Evolutionary conservation across 2,113 vertebrate genomes (phyloP).

Genomic region (Balaenoptera acutorostrata): DNA sequence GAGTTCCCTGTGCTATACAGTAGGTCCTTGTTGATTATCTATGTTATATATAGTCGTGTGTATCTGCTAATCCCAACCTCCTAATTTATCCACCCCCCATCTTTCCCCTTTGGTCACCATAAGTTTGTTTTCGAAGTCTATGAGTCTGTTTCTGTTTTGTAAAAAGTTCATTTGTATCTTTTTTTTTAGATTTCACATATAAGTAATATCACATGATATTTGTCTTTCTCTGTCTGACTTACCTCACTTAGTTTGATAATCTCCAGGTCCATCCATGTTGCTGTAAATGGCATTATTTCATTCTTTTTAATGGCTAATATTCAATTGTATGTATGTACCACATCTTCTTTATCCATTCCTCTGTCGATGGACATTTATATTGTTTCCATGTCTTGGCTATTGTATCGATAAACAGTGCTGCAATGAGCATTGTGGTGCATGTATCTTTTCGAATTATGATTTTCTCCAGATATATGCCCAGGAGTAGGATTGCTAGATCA

Average conservation of each 20-base stretch:
- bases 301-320: background rate
- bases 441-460: background rate
- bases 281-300: background rate
- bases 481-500: background rate
- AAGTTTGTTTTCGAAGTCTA: background rate
- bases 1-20: background rate
- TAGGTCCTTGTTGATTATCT: background rate
- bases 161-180: background rate
- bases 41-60: background rate
- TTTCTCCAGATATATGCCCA: background rate
- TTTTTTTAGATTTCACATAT: background rate
- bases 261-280: background rate
- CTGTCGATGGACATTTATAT: background rate
- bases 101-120: background rate
- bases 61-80: background rate
- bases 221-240: background rate
- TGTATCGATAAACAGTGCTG: background rate
- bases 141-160: background rate
- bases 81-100: background rate
- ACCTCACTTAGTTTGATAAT: background rate
- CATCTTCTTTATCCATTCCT: background rate
- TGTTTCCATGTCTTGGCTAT: background rate
- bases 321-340: background rate
- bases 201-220: background rate
- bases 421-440: background rate